Percentiles rank a stretch among this genome's conserved stretches.
Conservation (phyloP, 2,888 invertebrate species). For the Xanthia icteritia region DNA sequence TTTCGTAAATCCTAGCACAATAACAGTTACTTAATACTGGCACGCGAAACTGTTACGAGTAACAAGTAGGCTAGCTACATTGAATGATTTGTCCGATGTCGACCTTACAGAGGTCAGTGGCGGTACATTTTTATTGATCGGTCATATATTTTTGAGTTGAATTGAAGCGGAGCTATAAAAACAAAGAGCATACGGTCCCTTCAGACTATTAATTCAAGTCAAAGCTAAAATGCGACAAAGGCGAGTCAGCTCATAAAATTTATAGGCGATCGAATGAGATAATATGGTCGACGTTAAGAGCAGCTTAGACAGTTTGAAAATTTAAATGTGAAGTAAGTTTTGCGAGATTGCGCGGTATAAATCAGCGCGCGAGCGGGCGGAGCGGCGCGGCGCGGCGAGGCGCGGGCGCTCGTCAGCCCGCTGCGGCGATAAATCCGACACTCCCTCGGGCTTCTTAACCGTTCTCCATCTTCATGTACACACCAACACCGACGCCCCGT, state of each 20-base stretch:
- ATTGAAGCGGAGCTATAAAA: slow-evolving; percentile 74
- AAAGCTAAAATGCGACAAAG: slow-evolving; percentile 87
- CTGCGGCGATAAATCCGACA: slow-evolving; percentile 87
- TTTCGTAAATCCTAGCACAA: slow-evolving; percentile 83
- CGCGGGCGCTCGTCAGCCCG: slow-evolving; percentile 80
- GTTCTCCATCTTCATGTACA: slow-evolving; percentile 84
- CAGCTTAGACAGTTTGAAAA: slow-evolving; percentile 91
- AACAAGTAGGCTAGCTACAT: slow-evolving; percentile 54
- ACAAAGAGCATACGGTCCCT: slow-evolving; percentile 80
- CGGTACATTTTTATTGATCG: slow-evolving; percentile 60
- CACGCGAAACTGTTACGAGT: slow-evolving; percentile 74
- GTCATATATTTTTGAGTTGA: slow-evolving; percentile 67
- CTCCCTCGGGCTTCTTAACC: slow-evolving; percentile 88
- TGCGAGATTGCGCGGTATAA: slow-evolving; percentile 90
- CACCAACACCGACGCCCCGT: slow-evolving; percentile 65
- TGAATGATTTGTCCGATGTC: slow-evolving; percentile 43
- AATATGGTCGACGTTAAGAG: slow-evolving; percentile 90
- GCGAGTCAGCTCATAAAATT: slow-evolving; percentile 90
- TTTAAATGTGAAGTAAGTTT: slow-evolving; percentile 91
- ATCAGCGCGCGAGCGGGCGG: slow-evolving; percentile 84
- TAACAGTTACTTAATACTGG: slow-evolving; percentile 78
- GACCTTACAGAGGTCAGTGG: slow-evolving; percentile 41
- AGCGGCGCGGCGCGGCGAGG: slow-evolving; percentile 73
- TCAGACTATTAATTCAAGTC: slow-evolving; percentile 86
- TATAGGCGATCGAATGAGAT: slow-evolving; percentile 91